A percentile compares a stretch with the other conserved stretches of the same genome.
phyloP scores from a whole-genome alignment of 2,888 invertebrate species.

The Cosmopolites sordidus region DNA sequence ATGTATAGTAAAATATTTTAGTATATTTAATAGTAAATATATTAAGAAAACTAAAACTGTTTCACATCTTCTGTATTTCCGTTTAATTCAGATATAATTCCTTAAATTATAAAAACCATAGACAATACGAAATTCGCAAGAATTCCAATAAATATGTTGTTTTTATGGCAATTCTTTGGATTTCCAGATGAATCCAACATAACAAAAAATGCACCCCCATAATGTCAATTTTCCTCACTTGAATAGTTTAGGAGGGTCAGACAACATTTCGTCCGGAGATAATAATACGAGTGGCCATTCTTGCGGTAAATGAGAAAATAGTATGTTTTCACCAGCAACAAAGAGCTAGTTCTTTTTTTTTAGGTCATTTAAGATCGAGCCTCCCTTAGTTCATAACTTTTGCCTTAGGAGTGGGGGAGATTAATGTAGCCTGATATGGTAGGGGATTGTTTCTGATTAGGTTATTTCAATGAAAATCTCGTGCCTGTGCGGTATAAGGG shows the following conservation, averaged over 20 bases:
- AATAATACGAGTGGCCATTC: conserved; percentile 20
- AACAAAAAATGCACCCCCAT: not conserved
- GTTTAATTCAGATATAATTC: too few species aligned
- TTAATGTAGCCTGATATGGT: not conserved
- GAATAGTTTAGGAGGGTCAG: conserved; percentile 8
- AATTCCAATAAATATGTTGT: too few species aligned
- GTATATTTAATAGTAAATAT: too few species aligned
- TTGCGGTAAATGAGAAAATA: conserved; percentile 17
- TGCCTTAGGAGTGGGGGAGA: not conserved
- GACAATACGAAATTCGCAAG: too few species aligned
- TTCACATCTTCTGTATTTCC: too few species aligned
- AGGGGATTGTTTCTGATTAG: conserved; percentile 1
- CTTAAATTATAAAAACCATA: too few species aligned
- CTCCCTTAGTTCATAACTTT: too few species aligned
- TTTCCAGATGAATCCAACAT: not conserved
- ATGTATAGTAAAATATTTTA: not conserved
- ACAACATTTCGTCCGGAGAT: conserved; percentile 8
- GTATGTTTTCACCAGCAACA: conserved; percentile 5
- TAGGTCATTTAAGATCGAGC: conserved; percentile 13
- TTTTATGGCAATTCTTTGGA: too few species aligned
- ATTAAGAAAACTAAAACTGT: too few species aligned
- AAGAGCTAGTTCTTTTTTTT: conserved; percentile 13
- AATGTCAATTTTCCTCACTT: not conserved
- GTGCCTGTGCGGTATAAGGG: not conserved
- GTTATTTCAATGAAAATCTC: not conserved